Evolutionary conservation across 2,113 vertebrate genomes (phyloP), one percentile per base, ranked within the genome.

Genomic region (Ammodramus savannarum): DNA sequence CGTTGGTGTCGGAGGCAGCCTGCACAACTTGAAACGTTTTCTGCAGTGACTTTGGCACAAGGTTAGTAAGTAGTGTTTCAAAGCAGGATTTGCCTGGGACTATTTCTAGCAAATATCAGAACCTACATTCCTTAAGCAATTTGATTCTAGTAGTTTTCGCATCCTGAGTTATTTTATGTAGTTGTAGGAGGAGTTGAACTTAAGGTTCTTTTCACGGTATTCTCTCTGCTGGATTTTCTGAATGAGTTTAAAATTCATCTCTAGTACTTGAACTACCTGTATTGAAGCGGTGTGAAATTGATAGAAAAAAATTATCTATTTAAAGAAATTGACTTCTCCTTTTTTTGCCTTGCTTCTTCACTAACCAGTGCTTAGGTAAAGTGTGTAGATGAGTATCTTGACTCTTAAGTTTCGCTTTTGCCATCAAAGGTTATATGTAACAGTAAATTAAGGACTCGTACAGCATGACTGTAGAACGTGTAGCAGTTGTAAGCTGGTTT

Each of bases 31-130:
- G 85, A 48, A 88, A 32, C 61, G 72, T 80, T 91, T 84, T 89
- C 91, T 93, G 95, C 94, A 93, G 93, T 97, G 96, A 96, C 95
- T 97, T 96, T 96, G 94, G 87, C 87, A 82, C 96, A 97, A 97
- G 96, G 95, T 97, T 90, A 97, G 95, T 51, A 67, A 92, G 80
- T 81, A 14, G 39, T 46, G 86, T 71, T 90, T 75, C 43, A 7
- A 31, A 81, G 73, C 80, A 48, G 49, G 80, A 36, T 55, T 95
- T 81, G 13, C 52, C 39, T 36, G n/a, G 48, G 7, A 5, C 48
- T 61, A 2, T 36, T 75, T 27, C 63, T 34, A 23, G 58, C 61
- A 44, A 54, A 8, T 79, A 21, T 0, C 19, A 23, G 66, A 61
- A 67, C 52, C 36, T 17, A 48, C 31, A 0, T 79, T 81, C 36